Percentiles rank a stretch among this genome's conserved stretches.
Conservation (phyloP, 2,888 invertebrate species). For the Mongoloraphidia duomilia region DNA sequence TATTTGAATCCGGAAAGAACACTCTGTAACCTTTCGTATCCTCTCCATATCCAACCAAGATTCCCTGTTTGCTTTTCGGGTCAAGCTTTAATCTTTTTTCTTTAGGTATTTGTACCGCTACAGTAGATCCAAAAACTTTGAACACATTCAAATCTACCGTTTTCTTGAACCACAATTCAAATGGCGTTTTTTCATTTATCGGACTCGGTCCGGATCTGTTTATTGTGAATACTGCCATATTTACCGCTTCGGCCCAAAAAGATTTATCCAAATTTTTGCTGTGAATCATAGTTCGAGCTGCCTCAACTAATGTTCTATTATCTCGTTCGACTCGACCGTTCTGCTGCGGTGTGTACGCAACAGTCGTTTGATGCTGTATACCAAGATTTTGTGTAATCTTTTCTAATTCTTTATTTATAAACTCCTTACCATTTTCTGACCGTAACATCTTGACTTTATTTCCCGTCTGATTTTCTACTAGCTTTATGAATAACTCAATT, state of each 20-base stretch:
- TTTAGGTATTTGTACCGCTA: conserved; percentile 1
- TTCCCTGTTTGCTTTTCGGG: conserved; percentile 16
- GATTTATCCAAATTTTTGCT: too few species aligned
- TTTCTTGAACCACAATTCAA: conserved; percentile 20
- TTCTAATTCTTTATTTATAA: not conserved
- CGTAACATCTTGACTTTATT: too few species aligned
- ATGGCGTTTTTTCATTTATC: conserved; percentile 13
- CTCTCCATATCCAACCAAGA: conserved; percentile 22
- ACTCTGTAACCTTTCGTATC: too few species aligned
- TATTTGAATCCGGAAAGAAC: too few species aligned
- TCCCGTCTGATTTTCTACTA: too few species aligned
- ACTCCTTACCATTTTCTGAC: conserved; percentile 5
- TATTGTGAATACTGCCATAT: not conserved
- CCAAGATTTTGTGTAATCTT: too few species aligned
- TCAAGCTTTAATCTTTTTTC: conserved; percentile 3
- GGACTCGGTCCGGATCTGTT: not conserved
- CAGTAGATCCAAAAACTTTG: not conserved
- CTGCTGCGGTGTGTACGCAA: too few species aligned
- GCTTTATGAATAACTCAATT: not conserved
- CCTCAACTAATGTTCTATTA: too few species aligned
- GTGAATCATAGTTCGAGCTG: too few species aligned
- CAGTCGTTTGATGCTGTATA: too few species aligned
- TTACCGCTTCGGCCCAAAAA: conserved; percentile 18
- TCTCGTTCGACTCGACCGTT: too few species aligned
- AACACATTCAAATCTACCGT: conserved; percentile 8